phyloP scores from a whole-genome alignment of 1,140 invertebrate genomes.

The Penaeus japonicus region DNA sequence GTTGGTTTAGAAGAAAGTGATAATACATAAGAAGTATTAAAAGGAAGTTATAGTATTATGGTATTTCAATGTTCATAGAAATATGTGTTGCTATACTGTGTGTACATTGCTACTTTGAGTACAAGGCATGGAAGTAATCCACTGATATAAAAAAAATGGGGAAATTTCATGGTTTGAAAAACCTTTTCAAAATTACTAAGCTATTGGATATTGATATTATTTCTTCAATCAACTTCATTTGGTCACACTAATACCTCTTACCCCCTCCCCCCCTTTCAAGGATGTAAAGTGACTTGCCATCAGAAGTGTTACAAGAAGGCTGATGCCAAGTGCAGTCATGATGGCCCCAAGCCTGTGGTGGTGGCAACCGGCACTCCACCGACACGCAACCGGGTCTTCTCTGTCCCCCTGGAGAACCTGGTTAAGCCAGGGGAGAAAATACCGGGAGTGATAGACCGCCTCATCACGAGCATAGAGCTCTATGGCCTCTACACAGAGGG shows the following conservation, averaged over 20 bases:
- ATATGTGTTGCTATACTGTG: too few relatives aligned
- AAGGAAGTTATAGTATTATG: too few relatives aligned
- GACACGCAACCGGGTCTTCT: conserved; percentile 66
- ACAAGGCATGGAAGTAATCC: too few relatives aligned
- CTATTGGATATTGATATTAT: too few relatives aligned
- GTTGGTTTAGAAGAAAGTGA: neutral
- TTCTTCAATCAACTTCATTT: conserved; percentile 83
- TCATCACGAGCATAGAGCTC: conserved; percentile 91
- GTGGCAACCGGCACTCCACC: conserved; percentile 9
- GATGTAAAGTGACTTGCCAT: conserved; percentile 92
- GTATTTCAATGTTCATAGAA: too few relatives aligned
- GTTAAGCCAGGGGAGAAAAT: conserved; percentile 70
- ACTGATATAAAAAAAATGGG: too few relatives aligned
- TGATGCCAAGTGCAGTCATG: conserved; percentile 60
- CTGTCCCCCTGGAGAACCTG: conserved; percentile 66
- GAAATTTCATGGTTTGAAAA: too few relatives aligned
- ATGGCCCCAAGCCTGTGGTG: conserved; percentile 54
- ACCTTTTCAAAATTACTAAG: too few relatives aligned
- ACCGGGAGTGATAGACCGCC: conserved; percentile 83
- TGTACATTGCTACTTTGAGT: too few relatives aligned
- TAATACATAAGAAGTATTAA: neutral
- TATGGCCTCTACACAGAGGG: conserved; percentile 91
- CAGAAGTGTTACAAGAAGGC: conserved; percentile 88
- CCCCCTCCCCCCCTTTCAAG: conserved; percentile 73
- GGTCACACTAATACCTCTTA: conserved; percentile 68